Evolutionary conservation across 2,888 invertebrate genomes (phyloP).

Genomic region (Suillia variegata): DNA sequence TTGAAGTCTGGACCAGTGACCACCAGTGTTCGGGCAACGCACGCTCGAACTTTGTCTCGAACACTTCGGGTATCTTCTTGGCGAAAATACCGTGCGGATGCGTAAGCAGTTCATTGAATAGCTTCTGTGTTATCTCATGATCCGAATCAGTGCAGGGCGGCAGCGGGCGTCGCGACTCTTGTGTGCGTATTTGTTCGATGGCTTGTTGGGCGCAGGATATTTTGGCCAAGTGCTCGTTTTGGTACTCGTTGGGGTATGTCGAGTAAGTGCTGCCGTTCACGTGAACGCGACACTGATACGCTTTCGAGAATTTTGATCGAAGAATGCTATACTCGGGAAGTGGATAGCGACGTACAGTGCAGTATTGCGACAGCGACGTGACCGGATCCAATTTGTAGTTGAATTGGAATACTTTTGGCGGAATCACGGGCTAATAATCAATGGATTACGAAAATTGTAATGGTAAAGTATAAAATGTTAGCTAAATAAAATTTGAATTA

Average conservation of each 20-base stretch:
- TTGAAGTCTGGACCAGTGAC: constrained; percentile 66
- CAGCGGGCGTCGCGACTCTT: constrained; percentile 42
- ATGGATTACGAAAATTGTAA: neutral
- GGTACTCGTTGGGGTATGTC: constrained; percentile 55
- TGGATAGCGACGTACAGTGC: constrained; percentile 39
- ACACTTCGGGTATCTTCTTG: constrained; percentile 65
- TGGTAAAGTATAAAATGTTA: constrained; percentile 1
- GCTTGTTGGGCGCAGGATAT: constrained; percentile 50
- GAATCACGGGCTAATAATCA: constrained; percentile 33
- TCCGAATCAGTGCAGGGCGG: constrained; percentile 47
- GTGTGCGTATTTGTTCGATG: constrained; percentile 47
- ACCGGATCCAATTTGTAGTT: constrained; percentile 45
- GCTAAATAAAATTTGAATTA: neutral
- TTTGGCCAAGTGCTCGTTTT: constrained; percentile 44
- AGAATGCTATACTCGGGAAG: constrained; percentile 46
- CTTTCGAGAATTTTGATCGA: constrained; percentile 38
- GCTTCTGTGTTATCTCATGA: constrained; percentile 46
- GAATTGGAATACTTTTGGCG: constrained; percentile 41
- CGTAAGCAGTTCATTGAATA: constrained; percentile 49
- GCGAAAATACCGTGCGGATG: constrained; percentile 67
- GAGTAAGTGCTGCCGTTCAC: constrained; percentile 48
- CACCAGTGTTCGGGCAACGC: constrained; percentile 74
- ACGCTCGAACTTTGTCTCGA: constrained; percentile 68
- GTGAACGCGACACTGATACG: constrained; percentile 49
- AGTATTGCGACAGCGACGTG: constrained; percentile 47